phyloP scores from a whole-genome alignment of 2,797 vertebrate genomes.

The Numenius phaeopus region DNA sequence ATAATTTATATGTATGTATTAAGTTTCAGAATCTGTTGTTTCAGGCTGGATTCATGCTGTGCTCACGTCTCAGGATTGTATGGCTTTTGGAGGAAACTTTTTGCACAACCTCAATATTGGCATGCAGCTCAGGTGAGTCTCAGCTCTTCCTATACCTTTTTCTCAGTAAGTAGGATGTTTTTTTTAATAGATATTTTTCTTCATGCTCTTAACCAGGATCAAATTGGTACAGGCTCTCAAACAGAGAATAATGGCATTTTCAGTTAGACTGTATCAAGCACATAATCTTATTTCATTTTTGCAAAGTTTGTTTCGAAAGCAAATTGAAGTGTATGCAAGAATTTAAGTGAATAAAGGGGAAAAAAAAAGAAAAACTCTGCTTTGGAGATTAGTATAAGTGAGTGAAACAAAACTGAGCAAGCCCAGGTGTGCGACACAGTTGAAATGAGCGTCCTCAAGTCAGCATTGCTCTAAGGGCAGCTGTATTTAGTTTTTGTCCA shows the following conservation, averaged over 20 bases:
- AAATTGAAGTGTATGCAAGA: neutral
- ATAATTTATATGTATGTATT: neutral
- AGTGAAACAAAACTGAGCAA: constrained; percentile 28
- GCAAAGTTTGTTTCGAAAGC: constrained; percentile 27
- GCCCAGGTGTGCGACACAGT: constrained; percentile 10
- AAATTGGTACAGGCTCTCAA: constrained; percentile 16
- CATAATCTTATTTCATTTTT: neutral
- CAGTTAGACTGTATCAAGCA: constrained; percentile 23
- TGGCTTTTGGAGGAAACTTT: constrained; percentile 99
- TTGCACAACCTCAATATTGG: constrained; percentile 99
- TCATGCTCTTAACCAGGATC: constrained; percentile 16
- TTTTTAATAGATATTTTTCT: neutral
- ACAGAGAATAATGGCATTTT: constrained; percentile 39
- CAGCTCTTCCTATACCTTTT: neutral
- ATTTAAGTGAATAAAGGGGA: constrained; percentile 10
- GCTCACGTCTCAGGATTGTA: constrained; percentile 99
- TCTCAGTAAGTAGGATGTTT: neutral
- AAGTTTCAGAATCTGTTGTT: constrained; percentile 44
- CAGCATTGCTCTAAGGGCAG: constrained; percentile 46
- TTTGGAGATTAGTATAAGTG: constrained; percentile 13
- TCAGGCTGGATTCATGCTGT: constrained; percentile 99
- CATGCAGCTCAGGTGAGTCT: constrained; percentile 98
- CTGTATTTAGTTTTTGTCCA: constrained; percentile 57
- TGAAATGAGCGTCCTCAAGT: neutral
- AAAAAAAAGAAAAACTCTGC: neutral